Evolutionary conservation across 2,888 invertebrate genomes (phyloP).

Genomic region (Folsomia manolachei): DNA sequence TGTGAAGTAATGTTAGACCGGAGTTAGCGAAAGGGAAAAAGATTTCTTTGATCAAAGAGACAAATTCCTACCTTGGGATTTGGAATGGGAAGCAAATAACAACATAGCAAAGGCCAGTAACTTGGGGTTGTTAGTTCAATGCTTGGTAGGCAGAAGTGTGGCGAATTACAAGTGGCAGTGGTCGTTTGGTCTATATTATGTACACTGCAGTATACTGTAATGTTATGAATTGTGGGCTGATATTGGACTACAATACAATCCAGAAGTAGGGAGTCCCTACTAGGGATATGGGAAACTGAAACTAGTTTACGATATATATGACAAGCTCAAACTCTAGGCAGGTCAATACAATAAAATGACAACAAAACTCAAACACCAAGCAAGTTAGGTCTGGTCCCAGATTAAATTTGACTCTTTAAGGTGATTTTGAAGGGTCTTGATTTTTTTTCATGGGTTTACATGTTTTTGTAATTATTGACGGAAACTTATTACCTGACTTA

Average conservation of each 20-base stretch:
- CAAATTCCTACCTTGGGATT: constrained; percentile 24
- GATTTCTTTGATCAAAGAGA: constrained; percentile 10
- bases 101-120: background rate
- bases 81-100: constrained; percentile 1
- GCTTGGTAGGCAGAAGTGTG: background rate
- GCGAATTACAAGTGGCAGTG: background rate
- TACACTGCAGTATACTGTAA: background rate
- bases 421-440: too few species aligned
- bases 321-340: background rate
- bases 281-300: too few species aligned
- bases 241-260: too few species aligned
- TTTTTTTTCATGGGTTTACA: background rate
- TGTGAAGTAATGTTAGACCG: background rate
- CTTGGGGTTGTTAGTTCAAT: background rate
- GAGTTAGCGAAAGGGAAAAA: background rate
- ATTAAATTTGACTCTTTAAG: background rate
- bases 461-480: too few species aligned
- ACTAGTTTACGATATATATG: background rate
- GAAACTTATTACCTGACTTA: background rate
- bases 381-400: background rate
- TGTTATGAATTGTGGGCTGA: too few species aligned
- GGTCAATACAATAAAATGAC: background rate
- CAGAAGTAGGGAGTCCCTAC: too few species aligned
- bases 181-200: background rate
- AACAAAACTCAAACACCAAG: constrained; percentile 1